Evolutionary conservation across 1,140 invertebrate species (phyloP), one percentile per base, ranked within the genome.

Genomic region (Periplaneta americana): DNA sequence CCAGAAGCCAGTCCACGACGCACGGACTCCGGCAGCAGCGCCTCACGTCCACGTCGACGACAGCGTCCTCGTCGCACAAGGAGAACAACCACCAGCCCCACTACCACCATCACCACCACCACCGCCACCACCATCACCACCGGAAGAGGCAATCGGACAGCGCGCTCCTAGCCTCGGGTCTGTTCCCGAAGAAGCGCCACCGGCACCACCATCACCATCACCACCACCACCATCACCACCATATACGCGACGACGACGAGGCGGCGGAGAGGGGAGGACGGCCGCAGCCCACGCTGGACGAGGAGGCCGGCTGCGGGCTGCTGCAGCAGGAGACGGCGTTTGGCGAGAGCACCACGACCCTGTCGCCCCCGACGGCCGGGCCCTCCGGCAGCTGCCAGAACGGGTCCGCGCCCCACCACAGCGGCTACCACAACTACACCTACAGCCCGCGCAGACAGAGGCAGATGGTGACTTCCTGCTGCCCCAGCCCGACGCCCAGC

Each of bases 1-100:
- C 82, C 83, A n/a, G 79, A 82, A n/a, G 78, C 81, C 15, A 79
- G 34, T 48, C 39, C 57, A 75, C 77, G 39, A 35, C 82, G 75
- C 78, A 76, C 79, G 15, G 82, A 77, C 79, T 81, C 34, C 81
- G 39, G 35, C 80, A 33, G 33, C 81, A 75, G 33, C 36, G 79
- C 32, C 79, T 79, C 22, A 33, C 79, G 11, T 82, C 79, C 35
- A 32, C 82, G 28, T 80, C 82, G 28, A 80, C 78, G 57, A 80
- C 78, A 66, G 79, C 34, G 1, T 82, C 82, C 17, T 39, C 78
- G 80, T 78, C 83, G 76, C 76, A 82, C 81, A 74, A 82, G 81
- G 75, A 75, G 39, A 66, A 82, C 36, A 74, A 75, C 32, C 80
- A 82, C 28, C 84, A 83, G 9, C 79, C 80, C 17, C 81, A 81